Evolutionary conservation across 1,140 invertebrate genomes (phyloP).

Genomic region (Spodoptera litura): DNA sequence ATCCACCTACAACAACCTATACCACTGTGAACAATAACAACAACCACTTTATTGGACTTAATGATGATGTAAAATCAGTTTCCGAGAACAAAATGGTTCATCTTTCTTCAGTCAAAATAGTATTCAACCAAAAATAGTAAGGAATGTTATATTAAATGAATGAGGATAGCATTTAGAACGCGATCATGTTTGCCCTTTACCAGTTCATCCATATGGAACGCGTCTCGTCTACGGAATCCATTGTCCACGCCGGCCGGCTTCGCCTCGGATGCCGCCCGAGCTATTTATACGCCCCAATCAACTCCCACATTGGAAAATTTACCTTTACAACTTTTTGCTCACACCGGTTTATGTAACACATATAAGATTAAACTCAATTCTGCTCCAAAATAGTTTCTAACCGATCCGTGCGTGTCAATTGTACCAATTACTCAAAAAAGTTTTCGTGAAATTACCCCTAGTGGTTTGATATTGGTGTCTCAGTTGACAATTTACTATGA

Average conservation of each 20-base stretch:
- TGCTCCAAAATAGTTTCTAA: background rate
- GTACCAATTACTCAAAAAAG: conserved; percentile 4
- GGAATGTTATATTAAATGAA: conserved; percentile 44
- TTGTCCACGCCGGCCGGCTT: conserved; percentile 71
- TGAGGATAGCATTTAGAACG: conserved; percentile 56
- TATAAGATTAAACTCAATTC: background rate
- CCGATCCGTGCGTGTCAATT: conserved; percentile 26
- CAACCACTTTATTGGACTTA: too few species aligned
- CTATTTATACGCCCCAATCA: conserved; percentile 81
- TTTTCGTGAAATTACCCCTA: conserved; percentile 15
- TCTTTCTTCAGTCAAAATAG: conserved; percentile 21
- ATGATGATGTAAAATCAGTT: background rate
- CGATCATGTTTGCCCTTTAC: conserved; percentile 72
- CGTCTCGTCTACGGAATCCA: conserved; percentile 80
- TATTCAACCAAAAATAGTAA: conserved; percentile 33
- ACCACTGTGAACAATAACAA: too few species aligned
- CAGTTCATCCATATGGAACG: conserved; percentile 82
- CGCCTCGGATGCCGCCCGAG: conserved; percentile 59
- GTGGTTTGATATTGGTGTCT: conserved; percentile 7
- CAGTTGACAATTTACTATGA: conserved; percentile 44
- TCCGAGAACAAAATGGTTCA: too few species aligned
- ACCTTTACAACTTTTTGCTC: conserved; percentile 55
- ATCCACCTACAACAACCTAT: too few species aligned
- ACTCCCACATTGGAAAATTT: conserved; percentile 64
- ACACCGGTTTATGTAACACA: conserved; percentile 55